phyloP scores from a whole-genome alignment of 2,888 invertebrate genomes.

The Bellardia pandia region DNA sequence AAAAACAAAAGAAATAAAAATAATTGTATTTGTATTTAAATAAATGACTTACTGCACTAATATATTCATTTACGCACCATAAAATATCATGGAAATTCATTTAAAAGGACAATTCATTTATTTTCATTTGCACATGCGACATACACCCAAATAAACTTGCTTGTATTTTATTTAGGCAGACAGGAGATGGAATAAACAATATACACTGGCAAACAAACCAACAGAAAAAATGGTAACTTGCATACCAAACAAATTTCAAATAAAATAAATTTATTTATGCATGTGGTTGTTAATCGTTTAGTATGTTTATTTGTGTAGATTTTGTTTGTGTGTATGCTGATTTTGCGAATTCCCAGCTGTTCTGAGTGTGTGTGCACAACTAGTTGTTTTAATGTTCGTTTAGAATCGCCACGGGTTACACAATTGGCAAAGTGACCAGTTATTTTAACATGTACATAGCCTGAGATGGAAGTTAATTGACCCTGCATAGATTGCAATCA shows the following conservation, averaged over 20 bases:
- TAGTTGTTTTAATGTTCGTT: too few relatives aligned
- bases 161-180: slow-evolving; percentile 47
- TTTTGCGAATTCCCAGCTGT: too few relatives aligned
- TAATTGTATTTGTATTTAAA: slow-evolving; percentile 71
- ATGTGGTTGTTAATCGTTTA: slow-evolving; percentile 56
- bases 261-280: slow-evolving; percentile 65
- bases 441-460: too few relatives aligned
- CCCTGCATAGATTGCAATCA: too few relatives aligned
- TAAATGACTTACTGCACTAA: slow-evolving; percentile 74
- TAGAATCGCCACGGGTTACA: too few relatives aligned
- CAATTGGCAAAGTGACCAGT: too few relatives aligned
- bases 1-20: slow-evolving; percentile 40
- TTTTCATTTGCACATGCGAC: slow-evolving; percentile 66
- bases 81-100: slow-evolving; percentile 71
- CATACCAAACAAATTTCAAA: slow-evolving; percentile 53
- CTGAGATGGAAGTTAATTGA: too few relatives aligned
- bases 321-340: neutral
- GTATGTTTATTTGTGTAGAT: slow-evolving; percentile 34
- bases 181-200: slow-evolving; percentile 41
- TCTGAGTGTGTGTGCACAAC: too few relatives aligned
- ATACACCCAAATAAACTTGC: slow-evolving; percentile 25
- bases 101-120: slow-evolving; percentile 72
- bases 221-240: slow-evolving; percentile 28
- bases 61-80: slow-evolving; percentile 73
- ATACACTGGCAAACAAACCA: neutral